Evolutionary conservation across 1,140 invertebrate species (phyloP).

Genomic region (Tetragnatha versicolor): DNA sequence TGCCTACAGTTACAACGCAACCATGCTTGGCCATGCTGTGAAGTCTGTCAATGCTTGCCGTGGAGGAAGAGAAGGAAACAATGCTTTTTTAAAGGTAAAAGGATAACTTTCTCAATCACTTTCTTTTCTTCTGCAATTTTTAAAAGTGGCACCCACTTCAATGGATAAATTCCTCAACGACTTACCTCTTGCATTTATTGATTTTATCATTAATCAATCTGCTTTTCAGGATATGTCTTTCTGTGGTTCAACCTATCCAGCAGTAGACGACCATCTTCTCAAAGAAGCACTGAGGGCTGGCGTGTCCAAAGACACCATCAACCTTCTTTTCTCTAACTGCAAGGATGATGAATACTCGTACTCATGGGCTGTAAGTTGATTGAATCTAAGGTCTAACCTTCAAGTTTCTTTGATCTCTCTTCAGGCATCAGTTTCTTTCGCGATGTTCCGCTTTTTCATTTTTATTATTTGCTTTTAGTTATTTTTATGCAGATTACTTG

Average conservation of each 20-base stretch:
- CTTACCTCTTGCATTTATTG: too few species aligned
- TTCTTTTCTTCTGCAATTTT: background rate
- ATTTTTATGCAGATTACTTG: too few species aligned
- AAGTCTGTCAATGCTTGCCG: slow-evolving; percentile 62
- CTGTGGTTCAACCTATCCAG: slow-evolving; percentile 31
- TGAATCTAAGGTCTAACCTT: too few species aligned
- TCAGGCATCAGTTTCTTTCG: too few species aligned
- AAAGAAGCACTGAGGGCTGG: slow-evolving; percentile 48
- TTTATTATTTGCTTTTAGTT: too few species aligned
- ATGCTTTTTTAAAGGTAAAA: slow-evolving; percentile 66
- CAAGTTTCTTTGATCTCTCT: too few species aligned
- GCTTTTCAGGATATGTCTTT: slow-evolving; percentile 29
- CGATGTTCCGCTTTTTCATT: too few species aligned
- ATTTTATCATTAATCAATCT: too few species aligned
- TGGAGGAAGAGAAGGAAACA: slow-evolving; percentile 67
- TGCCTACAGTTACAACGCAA: slow-evolving; percentile 61
- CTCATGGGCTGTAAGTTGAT: slow-evolving; percentile 37
- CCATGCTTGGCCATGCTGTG: slow-evolving; percentile 63
- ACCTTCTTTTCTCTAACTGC: slow-evolving; percentile 50
- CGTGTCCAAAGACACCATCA: slow-evolving; percentile 57
- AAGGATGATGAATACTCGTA: background rate
- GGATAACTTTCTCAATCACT: too few species aligned
- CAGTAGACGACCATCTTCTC: slow-evolving; percentile 36
- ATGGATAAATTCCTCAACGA: too few species aligned
- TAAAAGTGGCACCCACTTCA: too few species aligned